Base-by-base conservation (phyloP, 2,888 invertebrate genomes). In the Watsonalla cultraria region DNA sequence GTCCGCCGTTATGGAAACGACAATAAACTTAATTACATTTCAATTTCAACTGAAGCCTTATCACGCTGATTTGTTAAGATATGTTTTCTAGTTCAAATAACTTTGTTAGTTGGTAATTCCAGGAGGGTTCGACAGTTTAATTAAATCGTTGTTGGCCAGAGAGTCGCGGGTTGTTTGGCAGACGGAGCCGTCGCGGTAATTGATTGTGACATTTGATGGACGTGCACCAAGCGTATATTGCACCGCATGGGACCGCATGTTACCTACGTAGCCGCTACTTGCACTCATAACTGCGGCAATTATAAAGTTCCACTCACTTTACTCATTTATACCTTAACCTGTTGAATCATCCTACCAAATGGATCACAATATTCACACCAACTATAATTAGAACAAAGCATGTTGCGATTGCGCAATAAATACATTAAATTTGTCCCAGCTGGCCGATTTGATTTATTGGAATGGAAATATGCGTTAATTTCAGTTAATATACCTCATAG, bases 201-300 rank as follows among this genome's bases (percentile, higher is more conserved):
- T 89, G 86, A 88, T 89, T 84, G 83, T 85, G 89, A 88, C 89
- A 74, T 84, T 77, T 89, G 88, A 88, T 81, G 80, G 90, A 86
- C 87, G 78, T 78, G 70, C 74, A 76, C 74, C 76, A 74, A 70
- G 71, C 76, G 76, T 76, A 74, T 76, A 77, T 77, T 77, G 78
- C 76, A 76, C 74, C 83, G 70, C 78, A 64, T 68, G 85, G 82
- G 84, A 82, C 67, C 68, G 62, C 72, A 62, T 60, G 63, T 39
- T 37, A 49, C 49, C 37, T 37, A 37, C 49, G 11, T 49, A 15
- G 37, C 37, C 15, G 14, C 49, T 8, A 49, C 49, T 49, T 49
- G 49, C 49, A 39, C 49, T 49, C 49, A 15, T 37, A 49, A 14
- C 34, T 15, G 34, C 7, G 34, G 13, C 13, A 2, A 48, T 48